Evolutionary conservation across 2,797 vertebrate species (phyloP).

Genomic region (Gymnothorax reevesii): DNA sequence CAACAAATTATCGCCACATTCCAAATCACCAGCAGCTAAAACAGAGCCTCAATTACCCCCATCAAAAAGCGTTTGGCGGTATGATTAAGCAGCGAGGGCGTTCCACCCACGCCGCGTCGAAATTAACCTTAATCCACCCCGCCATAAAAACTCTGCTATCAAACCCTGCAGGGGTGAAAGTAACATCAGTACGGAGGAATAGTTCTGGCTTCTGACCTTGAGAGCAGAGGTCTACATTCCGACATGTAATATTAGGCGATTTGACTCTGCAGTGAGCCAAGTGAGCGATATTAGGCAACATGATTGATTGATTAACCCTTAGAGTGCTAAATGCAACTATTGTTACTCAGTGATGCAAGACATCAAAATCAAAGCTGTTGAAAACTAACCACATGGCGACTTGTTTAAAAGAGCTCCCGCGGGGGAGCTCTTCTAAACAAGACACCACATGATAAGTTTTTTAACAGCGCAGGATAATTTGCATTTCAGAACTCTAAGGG

Average conservation of each 20-base stretch:
- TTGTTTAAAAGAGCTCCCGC: no score
- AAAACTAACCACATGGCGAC: no score
- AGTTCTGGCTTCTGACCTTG: slow-evolving; percentile 70
- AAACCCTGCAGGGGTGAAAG: slow-evolving; percentile 72
- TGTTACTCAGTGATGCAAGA: no score
- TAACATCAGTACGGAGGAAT: slow-evolving; percentile 71
- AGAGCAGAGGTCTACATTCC: slow-evolving; percentile 65
- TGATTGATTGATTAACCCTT: slow-evolving; percentile 66
- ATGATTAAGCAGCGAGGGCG: slow-evolving; percentile 33
- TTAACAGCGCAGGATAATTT: no score
- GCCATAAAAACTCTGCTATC: slow-evolving; percentile 70
- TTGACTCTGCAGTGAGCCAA: not conserved
- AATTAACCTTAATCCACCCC: slow-evolving; percentile 66
- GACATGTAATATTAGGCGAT: slow-evolving; percentile 60
- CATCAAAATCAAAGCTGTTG: no score
- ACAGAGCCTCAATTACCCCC: not conserved
- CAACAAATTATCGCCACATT: not conserved
- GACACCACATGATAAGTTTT: no score
- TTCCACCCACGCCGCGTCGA: slow-evolving; percentile 62
- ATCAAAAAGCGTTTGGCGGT: slow-evolving; percentile 12
- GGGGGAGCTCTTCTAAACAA: no score
- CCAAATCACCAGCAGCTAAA: not conserved
- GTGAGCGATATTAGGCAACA: slow-evolving; percentile 65
- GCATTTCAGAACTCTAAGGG: no score
- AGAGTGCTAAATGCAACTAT: no score